Conservation (phyloP, 2,113 vertebrate genomes). For the human (Homo sapiens) region GRCh38 chr1:62144001-62144500, state of each 20-base stretch:
- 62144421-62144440: conserved; percentile 47
- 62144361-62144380: not conserved
- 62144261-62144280: not conserved
- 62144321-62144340: not conserved
- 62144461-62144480: not conserved
- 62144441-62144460: not conserved
- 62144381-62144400: not conserved
- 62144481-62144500: not conserved
- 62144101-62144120: not conserved
- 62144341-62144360: not conserved
- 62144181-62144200: not conserved
- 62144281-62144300: not conserved
- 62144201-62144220: not conserved
- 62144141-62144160: not conserved
- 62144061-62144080: not conserved
- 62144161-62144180: not conserved
- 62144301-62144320: not conserved
- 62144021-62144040: not conserved
- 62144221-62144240: not conserved
- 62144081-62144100: too few species aligned
- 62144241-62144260: not conserved
- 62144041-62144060: not conserved
- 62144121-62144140: not conserved
- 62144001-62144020: not conserved
- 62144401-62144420: not conserved